Conservation (phyloP, 2,113 vertebrate genomes). For the Hippoglossus stenolepis region DNA sequence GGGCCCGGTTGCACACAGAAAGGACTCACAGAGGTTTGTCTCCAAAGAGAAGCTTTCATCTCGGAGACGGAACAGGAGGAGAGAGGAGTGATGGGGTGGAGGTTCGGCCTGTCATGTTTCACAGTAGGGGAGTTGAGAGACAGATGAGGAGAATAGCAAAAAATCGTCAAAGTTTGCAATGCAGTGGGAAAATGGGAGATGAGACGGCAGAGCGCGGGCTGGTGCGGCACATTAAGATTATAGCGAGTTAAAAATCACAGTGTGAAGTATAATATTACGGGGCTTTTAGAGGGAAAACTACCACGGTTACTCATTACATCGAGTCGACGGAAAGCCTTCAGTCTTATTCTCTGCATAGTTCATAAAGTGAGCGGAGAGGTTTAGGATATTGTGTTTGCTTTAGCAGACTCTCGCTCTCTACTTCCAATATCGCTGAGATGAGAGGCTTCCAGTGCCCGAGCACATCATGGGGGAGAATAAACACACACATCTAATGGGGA, state of each 20-base stretch:
- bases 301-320: constrained; percentile 53
- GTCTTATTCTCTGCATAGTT: constrained; percentile 40
- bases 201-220: constrained; percentile 46
- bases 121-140: constrained; percentile 63
- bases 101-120: constrained; percentile 73
- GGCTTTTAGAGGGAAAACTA: constrained; percentile 29
- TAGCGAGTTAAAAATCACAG: constrained; percentile 49
- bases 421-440: constrained; percentile 78
- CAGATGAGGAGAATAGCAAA: constrained; percentile 62
- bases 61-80: constrained; percentile 54
- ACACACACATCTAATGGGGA: constrained; percentile 77
- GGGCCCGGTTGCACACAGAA: background rate
- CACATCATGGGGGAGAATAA: constrained; percentile 82
- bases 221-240: constrained; percentile 35
- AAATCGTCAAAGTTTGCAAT: constrained; percentile 70
- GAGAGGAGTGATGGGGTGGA: constrained; percentile 71
- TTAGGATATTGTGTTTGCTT: constrained; percentile 76
- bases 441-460: constrained; percentile 75
- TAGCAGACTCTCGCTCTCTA: constrained; percentile 66
- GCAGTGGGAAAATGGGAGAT: constrained; percentile 27
- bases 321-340: constrained; percentile 23
- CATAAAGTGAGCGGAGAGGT: constrained; percentile 60
- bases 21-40: constrained; percentile 58
- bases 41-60: constrained; percentile 72
- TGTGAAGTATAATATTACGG: constrained; percentile 50